Percentiles rank a stretch among this genome's conserved stretches.
Evolutionary conservation across 2,113 vertebrate species (phyloP).

Genomic region (Pelusios castaneus): DNA sequence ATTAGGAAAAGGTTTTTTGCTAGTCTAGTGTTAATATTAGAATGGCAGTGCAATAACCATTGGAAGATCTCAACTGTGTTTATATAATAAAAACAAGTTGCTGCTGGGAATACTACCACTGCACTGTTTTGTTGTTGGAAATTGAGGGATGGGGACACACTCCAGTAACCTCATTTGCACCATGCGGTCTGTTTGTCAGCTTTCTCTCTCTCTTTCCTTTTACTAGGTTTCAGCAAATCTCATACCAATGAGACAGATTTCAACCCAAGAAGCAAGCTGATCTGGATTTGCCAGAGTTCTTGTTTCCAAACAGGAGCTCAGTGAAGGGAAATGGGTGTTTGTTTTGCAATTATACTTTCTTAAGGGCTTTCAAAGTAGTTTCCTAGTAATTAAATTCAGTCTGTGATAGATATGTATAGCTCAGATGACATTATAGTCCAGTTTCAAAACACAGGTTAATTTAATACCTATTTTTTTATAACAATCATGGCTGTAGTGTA

Average conservation of each 20-base stretch:
- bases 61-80: neutral
- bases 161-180: neutral
- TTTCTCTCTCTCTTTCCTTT: conserved; percentile 17
- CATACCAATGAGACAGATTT: conserved; percentile 88
- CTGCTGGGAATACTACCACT: neutral
- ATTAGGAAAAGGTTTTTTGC: neutral
- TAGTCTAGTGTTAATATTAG: neutral
- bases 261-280: conserved; percentile 49
- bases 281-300: conserved; percentile 26
- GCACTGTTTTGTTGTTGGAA: neutral
- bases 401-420: conserved; percentile 11
- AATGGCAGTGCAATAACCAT: neutral
- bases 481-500: no score
- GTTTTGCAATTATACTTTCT: conserved; percentile 42
- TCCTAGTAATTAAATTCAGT: conserved; percentile 43
- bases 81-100: neutral
- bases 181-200: neutral
- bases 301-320: conserved; percentile 46
- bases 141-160: neutral
- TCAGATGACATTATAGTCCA: conserved; percentile 37
- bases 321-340: conserved; percentile 27
- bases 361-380: conserved; percentile 59
- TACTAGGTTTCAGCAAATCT: conserved; percentile 90
- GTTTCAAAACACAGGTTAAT: conserved; percentile 42
- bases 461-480: conserved; percentile 27